Conservation (phyloP, 2,797 vertebrate species). For the Takifugu ocellatus region DNA sequence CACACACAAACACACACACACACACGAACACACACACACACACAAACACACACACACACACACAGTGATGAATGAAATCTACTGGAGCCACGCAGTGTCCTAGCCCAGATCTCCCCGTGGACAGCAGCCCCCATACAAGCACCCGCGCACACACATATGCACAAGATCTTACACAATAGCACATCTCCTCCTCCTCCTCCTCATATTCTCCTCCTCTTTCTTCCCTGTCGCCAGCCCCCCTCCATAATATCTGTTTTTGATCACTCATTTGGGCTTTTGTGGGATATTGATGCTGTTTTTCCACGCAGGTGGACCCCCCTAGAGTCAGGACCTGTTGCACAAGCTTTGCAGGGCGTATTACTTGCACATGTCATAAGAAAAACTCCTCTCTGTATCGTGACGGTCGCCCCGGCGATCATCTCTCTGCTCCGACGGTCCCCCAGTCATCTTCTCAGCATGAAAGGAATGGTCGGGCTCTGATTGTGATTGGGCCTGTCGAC, state of each 20-base stretch:
- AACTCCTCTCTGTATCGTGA: not conserved
- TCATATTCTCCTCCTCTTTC: not conserved
- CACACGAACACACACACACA: slow-evolving; percentile 48
- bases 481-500: slow-evolving; percentile 62
- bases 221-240: slow-evolving; percentile 3
- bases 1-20: slow-evolving; percentile 55
- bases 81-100: slow-evolving; percentile 43
- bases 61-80: slow-evolving; percentile 56
- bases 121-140: slow-evolving; percentile 15
- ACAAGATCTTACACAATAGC: slow-evolving; percentile 49
- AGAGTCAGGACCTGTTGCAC: slow-evolving; percentile 10
- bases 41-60: slow-evolving; percentile 20
- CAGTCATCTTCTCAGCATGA: slow-evolving; percentile 42
- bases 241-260: slow-evolving; percentile 26
- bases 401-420: slow-evolving; percentile 11
- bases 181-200: slow-evolving; percentile 24
- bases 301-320: slow-evolving; percentile 21
- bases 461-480: slow-evolving; percentile 42
- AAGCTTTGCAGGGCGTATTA: not conserved
- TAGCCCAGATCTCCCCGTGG: slow-evolving; percentile 32
- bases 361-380: not conserved
- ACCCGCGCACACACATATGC: slow-evolving; percentile 18
- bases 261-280: slow-evolving; percentile 15
- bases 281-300: slow-evolving; percentile 12
- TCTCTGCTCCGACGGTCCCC: slow-evolving; percentile 28